These are phyloP conservation scores for Phrixothrix hirtus DNA, from an alignment of 2,888 invertebrate genomes.

Conservation along the genomic window DNA sequence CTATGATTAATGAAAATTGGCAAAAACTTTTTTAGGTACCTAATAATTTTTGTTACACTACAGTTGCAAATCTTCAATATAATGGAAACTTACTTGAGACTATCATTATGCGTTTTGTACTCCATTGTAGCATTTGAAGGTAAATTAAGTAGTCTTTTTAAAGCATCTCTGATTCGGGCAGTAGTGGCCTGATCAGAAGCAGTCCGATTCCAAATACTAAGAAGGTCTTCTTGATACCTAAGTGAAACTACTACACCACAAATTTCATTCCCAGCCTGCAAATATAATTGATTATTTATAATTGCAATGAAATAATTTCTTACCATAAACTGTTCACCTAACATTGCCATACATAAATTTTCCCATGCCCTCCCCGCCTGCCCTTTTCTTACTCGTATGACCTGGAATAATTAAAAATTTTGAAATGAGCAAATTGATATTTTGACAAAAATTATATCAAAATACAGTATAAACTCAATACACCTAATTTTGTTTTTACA, in stretches of 20 bases:
- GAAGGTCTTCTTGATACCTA: conserved; percentile 92
- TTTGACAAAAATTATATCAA: too few species aligned
- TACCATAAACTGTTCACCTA: conserved; percentile 97
- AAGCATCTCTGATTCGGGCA: conserved; percentile 89
- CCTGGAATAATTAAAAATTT: conserved; percentile 50
- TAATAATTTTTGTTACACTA: conserved; percentile 1
- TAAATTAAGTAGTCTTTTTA: conserved; percentile 92
- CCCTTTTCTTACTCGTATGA: conserved; percentile 88
- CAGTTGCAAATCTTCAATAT: too few species aligned
- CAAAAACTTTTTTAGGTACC: neutral
- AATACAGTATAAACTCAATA: too few species aligned
- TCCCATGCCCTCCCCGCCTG: conserved; percentile 98
- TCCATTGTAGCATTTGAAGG: conserved; percentile 92
- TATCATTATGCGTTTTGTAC: conserved; percentile 85
- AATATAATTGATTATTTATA: conserved; percentile 1
- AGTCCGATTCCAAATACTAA: conserved; percentile 96
- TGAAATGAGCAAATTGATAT: too few species aligned
- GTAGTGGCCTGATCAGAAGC: conserved; percentile 88
- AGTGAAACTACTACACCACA: conserved; percentile 97
- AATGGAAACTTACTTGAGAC: conserved; percentile 68
- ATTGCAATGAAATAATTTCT: conserved; percentile 6
- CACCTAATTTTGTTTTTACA: too few species aligned
- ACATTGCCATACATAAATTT: conserved; percentile 95
- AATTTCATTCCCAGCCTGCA: conserved; percentile 85
- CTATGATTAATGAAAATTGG: too few species aligned